Base-by-base conservation (phyloP, 2,797 vertebrate species). In the Cynodonichthys magdalenae region DNA sequence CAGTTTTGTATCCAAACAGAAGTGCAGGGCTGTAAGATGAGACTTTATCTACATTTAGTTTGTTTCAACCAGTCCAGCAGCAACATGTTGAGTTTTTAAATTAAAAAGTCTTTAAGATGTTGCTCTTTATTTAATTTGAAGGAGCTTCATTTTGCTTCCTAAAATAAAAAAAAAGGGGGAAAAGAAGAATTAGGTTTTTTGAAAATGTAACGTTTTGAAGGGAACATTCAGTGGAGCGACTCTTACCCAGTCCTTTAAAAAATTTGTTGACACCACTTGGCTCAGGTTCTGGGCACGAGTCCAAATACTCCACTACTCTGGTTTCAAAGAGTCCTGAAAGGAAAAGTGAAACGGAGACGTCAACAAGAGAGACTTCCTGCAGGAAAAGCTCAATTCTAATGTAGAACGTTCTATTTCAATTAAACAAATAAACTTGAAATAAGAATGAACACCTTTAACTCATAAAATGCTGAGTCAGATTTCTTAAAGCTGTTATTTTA, bases 201-300 rank as follows among this genome's bases (percentile, higher is more conserved):
- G 46, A 51, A 15, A 3, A 9, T 7, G 15, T 0, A 48, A 48
- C n/a, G 7, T 19, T 42, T 58, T 5, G 44, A 51, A 58, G 19
- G 2, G 14, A 65, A 15, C 1, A 20, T 64, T 15, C 27, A n/a
- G 34, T 0, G 19, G 9, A 36, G 27, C 3, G 17, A 29, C 14
- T 79, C 92, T 94, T 85, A 99, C 97, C 96, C 12, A 99, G 92
- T 76, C 94, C 97, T 80, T 96, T 96, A 52, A 99, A 91, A 87
- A 98, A 96, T 90, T 88, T 96, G 89, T 98, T 98, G 80, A 99
- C 85, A 3, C 95, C 94, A 5, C 94, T 96, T 31, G 94, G 93
- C 80, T 96, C 96, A 0, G 93, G 86, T 60, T 96, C 97, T 34
- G 95, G 92, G 81, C 93, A 91, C 0, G 94, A 94, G 66, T 95